Conservation (phyloP, 1,140 invertebrate species). For the Pseudomyrmex dendroicus region DNA sequence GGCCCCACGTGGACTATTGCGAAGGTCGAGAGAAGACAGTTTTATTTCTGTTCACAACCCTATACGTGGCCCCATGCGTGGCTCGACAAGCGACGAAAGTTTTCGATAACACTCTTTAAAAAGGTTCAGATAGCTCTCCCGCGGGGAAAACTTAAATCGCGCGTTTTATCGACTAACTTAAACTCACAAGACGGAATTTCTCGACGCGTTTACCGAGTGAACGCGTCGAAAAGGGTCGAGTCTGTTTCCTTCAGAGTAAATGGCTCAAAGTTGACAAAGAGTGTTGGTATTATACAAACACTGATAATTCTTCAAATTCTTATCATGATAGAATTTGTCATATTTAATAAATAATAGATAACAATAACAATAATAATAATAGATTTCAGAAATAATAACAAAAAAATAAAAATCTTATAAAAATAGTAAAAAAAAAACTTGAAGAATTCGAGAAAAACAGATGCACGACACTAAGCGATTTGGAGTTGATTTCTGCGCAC, state of each 20-base stretch:
- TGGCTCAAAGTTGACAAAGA: constrained; percentile 4
- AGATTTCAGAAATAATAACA: too few relatives aligned
- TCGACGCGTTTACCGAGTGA: not conserved
- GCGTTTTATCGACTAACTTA: constrained; percentile 32
- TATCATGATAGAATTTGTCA: not conserved
- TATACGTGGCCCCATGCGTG: constrained; percentile 55
- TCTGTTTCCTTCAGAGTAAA: not conserved
- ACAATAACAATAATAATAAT: too few relatives aligned
- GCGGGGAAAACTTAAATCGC: not conserved
- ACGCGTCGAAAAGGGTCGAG: not conserved
- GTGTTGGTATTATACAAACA: not conserved
- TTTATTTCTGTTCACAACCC: constrained; percentile 74
- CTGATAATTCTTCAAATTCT: not conserved
- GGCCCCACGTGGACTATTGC: constrained; percentile 58
- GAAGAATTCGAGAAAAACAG: not conserved
- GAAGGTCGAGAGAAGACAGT: constrained; percentile 29
- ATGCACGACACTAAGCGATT: constrained; percentile 1
- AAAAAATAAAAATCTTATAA: not conserved
- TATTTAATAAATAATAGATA: too few relatives aligned
- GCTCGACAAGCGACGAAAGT: constrained; percentile 51
- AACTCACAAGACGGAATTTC: constrained; percentile 29
- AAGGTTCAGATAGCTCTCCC: constrained; percentile 41
- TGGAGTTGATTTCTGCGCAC: not conserved
- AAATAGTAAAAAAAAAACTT: too few relatives aligned
- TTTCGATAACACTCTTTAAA: constrained; percentile 40